These are phyloP conservation scores for Agonum fuliginosum DNA, from an alignment of 2,888 invertebrate genomes.

Conservation along the genomic window DNA sequence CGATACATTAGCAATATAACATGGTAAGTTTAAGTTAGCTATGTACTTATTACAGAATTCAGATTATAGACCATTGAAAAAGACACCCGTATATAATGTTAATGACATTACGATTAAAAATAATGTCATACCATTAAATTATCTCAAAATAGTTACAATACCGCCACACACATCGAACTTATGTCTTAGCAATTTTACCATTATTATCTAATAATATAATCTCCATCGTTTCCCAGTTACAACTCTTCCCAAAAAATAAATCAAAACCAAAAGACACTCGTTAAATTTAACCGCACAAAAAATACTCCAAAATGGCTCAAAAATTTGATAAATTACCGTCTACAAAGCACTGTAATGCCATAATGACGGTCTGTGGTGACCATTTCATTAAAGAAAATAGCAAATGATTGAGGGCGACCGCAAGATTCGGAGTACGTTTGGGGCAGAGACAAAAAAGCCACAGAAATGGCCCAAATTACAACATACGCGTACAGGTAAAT, in stretches of 20 bases:
- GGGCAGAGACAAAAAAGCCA: constrained; percentile 55
- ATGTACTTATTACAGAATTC: too few species aligned
- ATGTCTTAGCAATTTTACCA: not conserved
- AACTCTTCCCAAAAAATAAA: constrained; percentile 34
- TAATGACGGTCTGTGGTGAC: constrained; percentile 59
- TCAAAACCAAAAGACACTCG: constrained; percentile 33
- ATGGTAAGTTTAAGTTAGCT: too few species aligned
- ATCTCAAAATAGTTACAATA: not conserved
- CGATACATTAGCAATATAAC: too few species aligned
- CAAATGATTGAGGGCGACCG: constrained; percentile 56
- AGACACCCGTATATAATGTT: too few species aligned
- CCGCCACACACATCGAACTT: constrained; percentile 1
- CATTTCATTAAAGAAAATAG: constrained; percentile 62
- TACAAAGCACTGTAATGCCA: constrained; percentile 57
- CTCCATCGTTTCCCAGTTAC: not conserved
- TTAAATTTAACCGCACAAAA: constrained; percentile 32
- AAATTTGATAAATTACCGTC: constrained; percentile 47
- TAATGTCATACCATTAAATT: too few species aligned
- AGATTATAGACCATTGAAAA: too few species aligned
- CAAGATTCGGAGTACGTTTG: constrained; percentile 44
- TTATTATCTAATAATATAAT: not conserved
- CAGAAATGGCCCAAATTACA: constrained; percentile 53
- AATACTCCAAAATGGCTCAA: constrained; percentile 25
- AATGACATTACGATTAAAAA: too few species aligned
- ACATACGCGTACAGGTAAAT: constrained; percentile 30